phyloP scores from a whole-genome alignment of 2,888 invertebrate species.

The Cataglyphis rosenhaueri region DNA sequence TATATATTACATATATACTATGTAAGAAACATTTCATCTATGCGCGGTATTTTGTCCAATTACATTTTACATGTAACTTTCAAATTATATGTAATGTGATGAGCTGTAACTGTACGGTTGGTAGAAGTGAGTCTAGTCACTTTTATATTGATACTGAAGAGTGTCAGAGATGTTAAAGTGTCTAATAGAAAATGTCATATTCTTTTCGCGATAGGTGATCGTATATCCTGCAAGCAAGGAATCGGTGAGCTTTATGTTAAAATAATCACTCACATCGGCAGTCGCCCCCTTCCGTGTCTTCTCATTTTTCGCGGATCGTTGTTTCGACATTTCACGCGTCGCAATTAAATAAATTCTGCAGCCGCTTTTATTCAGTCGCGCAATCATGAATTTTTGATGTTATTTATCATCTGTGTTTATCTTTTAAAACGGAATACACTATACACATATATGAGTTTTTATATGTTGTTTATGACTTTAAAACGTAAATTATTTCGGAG shows the following conservation, averaged over 20 bases:
- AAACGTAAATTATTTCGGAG: constrained; percentile 1
- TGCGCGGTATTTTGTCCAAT: not conserved
- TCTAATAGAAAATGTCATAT: constrained; percentile 77
- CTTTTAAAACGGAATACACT: not conserved
- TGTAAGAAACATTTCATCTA: not conserved
- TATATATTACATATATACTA: no score
- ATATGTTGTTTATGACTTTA: not conserved
- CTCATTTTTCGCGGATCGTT: constrained; percentile 73
- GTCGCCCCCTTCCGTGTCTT: constrained; percentile 59
- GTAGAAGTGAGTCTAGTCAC: constrained; percentile 55
- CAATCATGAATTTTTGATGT: constrained; percentile 18
- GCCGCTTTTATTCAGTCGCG: not conserved
- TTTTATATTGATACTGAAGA: constrained; percentile 10
- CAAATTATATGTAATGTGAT: not conserved
- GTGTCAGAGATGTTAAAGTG: not conserved
- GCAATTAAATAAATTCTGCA: constrained; percentile 27
- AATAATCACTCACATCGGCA: constrained; percentile 73
- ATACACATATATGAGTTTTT: constrained; percentile 16
- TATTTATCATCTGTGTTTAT: constrained; percentile 9
- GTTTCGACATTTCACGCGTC: constrained; percentile 78
- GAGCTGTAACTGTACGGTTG: not conserved
- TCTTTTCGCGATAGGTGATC: constrained; percentile 79
- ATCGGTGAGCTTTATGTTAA: constrained; percentile 27
- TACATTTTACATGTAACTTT: not conserved
- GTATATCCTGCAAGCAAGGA: constrained; percentile 45